These are phyloP conservation scores for Trichonephila clavata DNA, from an alignment of 1,140 invertebrate genomes.

Conservation along the genomic window DNA sequence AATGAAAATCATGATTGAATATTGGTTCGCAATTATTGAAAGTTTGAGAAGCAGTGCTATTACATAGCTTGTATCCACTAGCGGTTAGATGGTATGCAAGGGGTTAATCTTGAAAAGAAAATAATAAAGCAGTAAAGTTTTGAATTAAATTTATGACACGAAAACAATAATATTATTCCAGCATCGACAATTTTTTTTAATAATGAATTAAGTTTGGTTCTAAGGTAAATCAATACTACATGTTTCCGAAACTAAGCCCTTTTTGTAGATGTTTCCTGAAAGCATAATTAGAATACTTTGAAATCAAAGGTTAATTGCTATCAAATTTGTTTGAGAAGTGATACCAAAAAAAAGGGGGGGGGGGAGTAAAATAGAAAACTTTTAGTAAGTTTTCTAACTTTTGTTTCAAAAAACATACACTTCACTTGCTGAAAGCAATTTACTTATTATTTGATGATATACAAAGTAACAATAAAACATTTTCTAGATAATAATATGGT, in stretches of 20 bases:
- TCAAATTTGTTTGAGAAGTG: neutral
- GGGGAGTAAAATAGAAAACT: neutral
- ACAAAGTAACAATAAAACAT: neutral
- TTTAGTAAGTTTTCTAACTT: slow-evolving; percentile 5
- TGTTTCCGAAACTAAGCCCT: neutral
- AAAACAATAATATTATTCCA: too few species aligned
- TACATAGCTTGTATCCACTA: too few species aligned
- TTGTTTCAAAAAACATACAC: neutral
- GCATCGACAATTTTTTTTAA: too few species aligned
- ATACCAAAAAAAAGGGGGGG: neutral
- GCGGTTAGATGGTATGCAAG: too few species aligned
- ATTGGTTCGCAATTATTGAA: too few species aligned
- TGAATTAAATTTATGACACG: too few species aligned
- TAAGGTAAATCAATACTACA: neutral
- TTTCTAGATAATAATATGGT: neutral
- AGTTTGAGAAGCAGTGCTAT: too few species aligned
- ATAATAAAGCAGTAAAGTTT: too few species aligned
- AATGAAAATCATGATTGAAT: too few species aligned
- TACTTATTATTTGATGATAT: neutral
- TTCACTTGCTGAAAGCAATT: slow-evolving; percentile 35
- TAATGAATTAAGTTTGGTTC: neutral
- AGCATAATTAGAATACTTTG: neutral
- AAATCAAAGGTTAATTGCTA: neutral
- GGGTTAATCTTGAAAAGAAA: too few species aligned
- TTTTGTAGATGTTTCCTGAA: neutral